Evolutionary conservation across 2,888 invertebrate genomes (phyloP).

Genomic region (Luperina nickerlii): DNA sequence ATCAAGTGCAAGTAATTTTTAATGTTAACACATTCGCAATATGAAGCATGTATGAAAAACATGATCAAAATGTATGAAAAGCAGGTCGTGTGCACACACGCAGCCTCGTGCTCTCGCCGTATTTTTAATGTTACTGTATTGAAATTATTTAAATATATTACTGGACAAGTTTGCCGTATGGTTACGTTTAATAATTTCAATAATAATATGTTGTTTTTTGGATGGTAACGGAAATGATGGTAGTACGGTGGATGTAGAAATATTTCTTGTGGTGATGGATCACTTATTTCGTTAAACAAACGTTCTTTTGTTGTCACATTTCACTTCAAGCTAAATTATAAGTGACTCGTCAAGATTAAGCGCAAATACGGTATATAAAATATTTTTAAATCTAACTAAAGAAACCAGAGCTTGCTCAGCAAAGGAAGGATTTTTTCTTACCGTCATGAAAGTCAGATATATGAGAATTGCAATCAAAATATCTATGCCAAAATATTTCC

Average conservation of each 20-base stretch:
- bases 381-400: neutral
- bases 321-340: neutral
- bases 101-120: conserved; percentile 51
- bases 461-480: neutral
- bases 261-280: neutral
- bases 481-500: neutral
- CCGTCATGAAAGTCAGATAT: neutral
- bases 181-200: conserved; percentile 3
- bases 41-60: conserved; percentile 56
- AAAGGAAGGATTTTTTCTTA: too few species aligned
- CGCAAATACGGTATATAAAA: neutral
- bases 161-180: conserved; percentile 18
- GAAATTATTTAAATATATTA: conserved; percentile 42
- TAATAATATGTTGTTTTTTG: conserved; percentile 1
- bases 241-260: neutral
- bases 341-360: neutral
- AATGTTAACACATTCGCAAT: conserved; percentile 63
- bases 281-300: neutral
- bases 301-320: too few species aligned
- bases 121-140: conserved; percentile 50
- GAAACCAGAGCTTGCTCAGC: neutral
- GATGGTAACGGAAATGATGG: conserved; percentile 9
- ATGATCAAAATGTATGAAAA: conserved; percentile 52
- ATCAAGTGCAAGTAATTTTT: conserved; percentile 60
- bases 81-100: conserved; percentile 50